A percentile compares a stretch with the other conserved stretches of the same genome.
Evolutionary conservation across 2,888 invertebrate genomes (phyloP).

Genomic region (Agrochola circellaris): DNA sequence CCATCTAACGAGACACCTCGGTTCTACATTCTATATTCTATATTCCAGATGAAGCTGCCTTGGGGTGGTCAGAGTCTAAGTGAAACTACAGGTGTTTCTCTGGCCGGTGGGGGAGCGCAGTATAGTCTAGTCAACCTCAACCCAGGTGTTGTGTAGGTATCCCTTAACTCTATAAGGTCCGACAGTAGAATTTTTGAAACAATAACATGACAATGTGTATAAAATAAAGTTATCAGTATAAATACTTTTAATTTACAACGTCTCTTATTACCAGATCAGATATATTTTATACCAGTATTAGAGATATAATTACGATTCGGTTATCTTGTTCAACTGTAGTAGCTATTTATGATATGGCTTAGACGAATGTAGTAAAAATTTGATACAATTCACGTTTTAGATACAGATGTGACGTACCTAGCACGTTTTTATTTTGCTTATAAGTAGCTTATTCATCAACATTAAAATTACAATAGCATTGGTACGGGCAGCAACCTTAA

Average conservation of each 20-base stretch:
- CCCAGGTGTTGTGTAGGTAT: too few species aligned
- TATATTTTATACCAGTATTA: conserved; percentile 45
- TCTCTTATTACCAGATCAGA: conserved; percentile 30
- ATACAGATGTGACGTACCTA: conserved; percentile 1
- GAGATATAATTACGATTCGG: conserved; percentile 18
- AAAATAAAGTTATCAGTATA: conserved; percentile 17
- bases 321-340: conserved; percentile 35
- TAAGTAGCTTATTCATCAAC: too few species aligned
- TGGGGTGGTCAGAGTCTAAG: not conserved
- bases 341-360: conserved; percentile 45
- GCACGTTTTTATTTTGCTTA: conserved; percentile 7
- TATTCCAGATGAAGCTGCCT: not conserved
- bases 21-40: not conserved
- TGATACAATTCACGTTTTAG: conserved; percentile 21
- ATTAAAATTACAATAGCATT: too few species aligned
- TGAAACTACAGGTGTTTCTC: too few species aligned
- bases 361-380: conserved; percentile 27
- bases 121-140: too few species aligned
- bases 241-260: conserved; percentile 37
- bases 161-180: too few species aligned
- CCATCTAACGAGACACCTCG: not conserved
- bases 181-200: too few species aligned
- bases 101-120: too few species aligned
- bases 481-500: too few species aligned
- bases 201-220: conserved; percentile 3